Evolutionary conservation across 2,888 invertebrate species (phyloP), one percentile per base, ranked within the genome.

Genomic region (Eilema depressum): DNA sequence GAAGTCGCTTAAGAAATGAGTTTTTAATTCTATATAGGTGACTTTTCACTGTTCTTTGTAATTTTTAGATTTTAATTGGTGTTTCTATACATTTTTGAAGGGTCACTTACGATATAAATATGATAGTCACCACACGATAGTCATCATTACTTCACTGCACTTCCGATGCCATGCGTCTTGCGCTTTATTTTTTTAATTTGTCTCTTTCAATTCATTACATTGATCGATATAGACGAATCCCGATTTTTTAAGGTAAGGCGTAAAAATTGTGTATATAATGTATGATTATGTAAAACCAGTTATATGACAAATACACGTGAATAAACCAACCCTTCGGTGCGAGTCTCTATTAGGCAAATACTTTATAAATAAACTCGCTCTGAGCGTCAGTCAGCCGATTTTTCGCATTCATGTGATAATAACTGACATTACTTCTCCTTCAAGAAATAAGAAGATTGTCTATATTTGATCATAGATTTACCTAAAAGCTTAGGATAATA

Each of bases 1-100:
- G 63, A 70, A 75, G 73, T 75, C n/a, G n/a, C 28, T 61, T 30
- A n/a, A 20, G 28, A 61, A 59, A 61, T 30, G 30, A 61, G n/a
- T 61, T 61, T 30, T 28, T 11, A 30, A 30, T 61, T 28, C 41
- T 41, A 25, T 59, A 26, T 59, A 25, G 57, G 23, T 59, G 57
- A 26, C 26, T 26, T 25, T 26, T 25, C 57, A 26, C 23, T 7
- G 25, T 59, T 59, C 8, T 59, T 28, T 59, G 0, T 25, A 59
- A 59, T 25, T 28, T 59, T 28, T 26, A 25, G 26, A 3, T 7
- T 59, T 59, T 26, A 59, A 28, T 59, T 59, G 59, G 59, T 26
- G 28, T 28, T 17, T 59, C 26, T 17, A 17, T 28, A 59, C n/a
- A 17, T 59, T 26, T 7, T 47, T 47, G 41, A 17, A 47, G 8